Percentiles rank a stretch among this genome's conserved stretches.
phyloP scores from a whole-genome alignment of 2,797 vertebrate species.

The Sebastes taczanowskii region DNA sequence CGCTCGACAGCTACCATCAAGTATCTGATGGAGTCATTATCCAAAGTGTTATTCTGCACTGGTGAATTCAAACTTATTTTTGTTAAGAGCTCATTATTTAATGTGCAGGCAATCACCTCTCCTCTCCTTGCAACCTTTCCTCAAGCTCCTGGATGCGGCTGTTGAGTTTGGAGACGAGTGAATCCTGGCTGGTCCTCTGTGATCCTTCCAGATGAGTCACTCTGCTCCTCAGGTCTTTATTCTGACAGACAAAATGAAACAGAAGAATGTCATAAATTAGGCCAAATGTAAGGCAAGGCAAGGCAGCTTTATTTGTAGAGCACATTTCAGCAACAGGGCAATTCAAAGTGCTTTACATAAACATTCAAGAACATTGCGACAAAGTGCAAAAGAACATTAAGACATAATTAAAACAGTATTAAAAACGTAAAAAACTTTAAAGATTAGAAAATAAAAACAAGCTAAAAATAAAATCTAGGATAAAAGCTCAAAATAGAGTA shows the following conservation, averaged over 20 bases:
- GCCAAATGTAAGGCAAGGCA: not conserved
- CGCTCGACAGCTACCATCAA: not conserved
- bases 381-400: no score
- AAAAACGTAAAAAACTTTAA: no score
- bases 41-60: not conserved
- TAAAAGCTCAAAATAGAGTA: no score
- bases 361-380: no score
- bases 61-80: not conserved
- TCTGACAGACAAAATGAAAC: slow-evolving; percentile 77
- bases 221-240: slow-evolving; percentile 92
- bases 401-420: no score
- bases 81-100: not conserved
- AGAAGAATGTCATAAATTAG: not conserved
- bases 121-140: slow-evolving; percentile 89
- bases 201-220: slow-evolving; percentile 91
- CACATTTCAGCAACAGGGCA: no score
- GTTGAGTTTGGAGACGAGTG: slow-evolving; percentile 90
- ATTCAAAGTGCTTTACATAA: no score
- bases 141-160: slow-evolving; percentile 91
- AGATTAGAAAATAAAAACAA: no score
- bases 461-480: no score
- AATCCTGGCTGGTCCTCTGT: slow-evolving; percentile 91
- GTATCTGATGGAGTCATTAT: slow-evolving; percentile 6
- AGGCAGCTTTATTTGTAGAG: no score
- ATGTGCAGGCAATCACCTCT: slow-evolving; percentile 80